Percentiles rank a stretch among this genome's conserved stretches.
phyloP scores from a whole-genome alignment of 2,113 vertebrate species.

The Neopipo cinnamomea region DNA sequence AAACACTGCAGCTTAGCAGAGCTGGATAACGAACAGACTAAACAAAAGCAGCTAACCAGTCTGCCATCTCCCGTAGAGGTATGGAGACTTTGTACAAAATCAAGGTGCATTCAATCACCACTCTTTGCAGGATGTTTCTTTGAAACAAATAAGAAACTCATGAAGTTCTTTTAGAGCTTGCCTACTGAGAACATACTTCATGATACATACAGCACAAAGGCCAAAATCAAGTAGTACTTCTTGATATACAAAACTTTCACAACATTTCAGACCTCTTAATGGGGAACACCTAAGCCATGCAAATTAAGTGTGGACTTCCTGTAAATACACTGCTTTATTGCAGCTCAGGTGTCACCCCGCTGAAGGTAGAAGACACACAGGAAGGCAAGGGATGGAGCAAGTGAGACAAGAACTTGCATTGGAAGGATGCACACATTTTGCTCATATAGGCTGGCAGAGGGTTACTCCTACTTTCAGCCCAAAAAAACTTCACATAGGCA shows the following conservation, averaged over 20 bases:
- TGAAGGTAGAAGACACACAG: neutral
- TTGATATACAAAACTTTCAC: neutral
- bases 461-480: neutral
- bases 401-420: neutral
- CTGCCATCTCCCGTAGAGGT: neutral
- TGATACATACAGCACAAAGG: neutral
- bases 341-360: neutral
- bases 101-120: neutral
- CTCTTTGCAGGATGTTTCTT: neutral
- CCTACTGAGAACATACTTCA: neutral
- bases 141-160: neutral
- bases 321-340: neutral
- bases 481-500: neutral
- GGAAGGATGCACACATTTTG: neutral
- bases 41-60: slow-evolving; percentile 33
- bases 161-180: neutral
- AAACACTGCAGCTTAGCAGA: neutral
- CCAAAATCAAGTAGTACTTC: neutral
- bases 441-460: neutral
- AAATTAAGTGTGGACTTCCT: neutral
- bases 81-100: neutral
- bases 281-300: neutral
- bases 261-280: neutral
- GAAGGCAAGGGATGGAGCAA: neutral
- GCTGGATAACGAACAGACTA: slow-evolving; percentile 15